Evolutionary conservation across 1,140 invertebrate species (phyloP), one percentile per base, ranked within the genome.

Genomic region (Brevipalpus yothersi): DNA sequence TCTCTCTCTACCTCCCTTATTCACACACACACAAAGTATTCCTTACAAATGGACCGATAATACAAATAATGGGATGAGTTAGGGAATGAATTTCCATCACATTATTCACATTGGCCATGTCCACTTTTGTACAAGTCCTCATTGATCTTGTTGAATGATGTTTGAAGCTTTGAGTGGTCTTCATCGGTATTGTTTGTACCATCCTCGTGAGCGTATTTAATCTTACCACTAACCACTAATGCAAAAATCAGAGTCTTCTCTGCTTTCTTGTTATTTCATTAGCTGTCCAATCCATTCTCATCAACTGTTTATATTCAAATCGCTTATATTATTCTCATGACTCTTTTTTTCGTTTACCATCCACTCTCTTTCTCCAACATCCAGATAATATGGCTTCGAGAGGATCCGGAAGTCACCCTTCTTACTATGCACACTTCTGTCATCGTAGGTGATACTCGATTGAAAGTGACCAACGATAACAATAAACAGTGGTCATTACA

Each of bases 311-410:
- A 45, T 17, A 45, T 4, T 45, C 31, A 31, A 45, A 45, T 10
- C n/a, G 43, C 12, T 45, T 13, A 17, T 13, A 15, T 45, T 17
- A 45, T 17, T 45, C 3, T 4, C n/a, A 17, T 45, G 2, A 9
- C 0, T 45, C 43, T 13, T 17, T 45, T 45, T 45, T 9, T 15
- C 12, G 2, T 13, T 15, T 15, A 43, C 15, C 15, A 15, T 43
- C 42, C 4, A 45, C 12, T 45, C 12, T 45, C 17, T 51, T 8
- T 31, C 31, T 31, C 31, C 31, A 31, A 3, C 21, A 31, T 17
- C 4, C 45, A 89, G 86, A 84, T 89, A 61, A 85, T 84, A 60
- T 90, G 86, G 86, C 86, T 89, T 71, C 88, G 88, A 72, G 83
- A 83, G 58, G 86, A 91, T 73, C 85, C 85, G 49, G 88, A 90